Conservation (phyloP, 2,113 vertebrate species). For the Triplophysa rosa region DNA sequence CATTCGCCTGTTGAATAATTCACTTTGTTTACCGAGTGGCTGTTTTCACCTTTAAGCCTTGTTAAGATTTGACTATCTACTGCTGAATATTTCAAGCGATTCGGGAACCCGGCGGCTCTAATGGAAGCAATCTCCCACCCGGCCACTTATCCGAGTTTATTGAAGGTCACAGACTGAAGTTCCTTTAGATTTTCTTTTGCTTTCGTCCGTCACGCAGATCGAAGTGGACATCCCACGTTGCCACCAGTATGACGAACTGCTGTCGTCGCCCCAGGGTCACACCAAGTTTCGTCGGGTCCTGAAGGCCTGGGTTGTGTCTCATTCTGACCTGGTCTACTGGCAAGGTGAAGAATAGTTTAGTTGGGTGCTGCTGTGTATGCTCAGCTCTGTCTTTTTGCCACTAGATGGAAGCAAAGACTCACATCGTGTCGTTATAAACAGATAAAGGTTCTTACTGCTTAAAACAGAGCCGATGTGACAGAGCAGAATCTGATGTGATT, state of each 20-base stretch:
- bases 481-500: background rate
- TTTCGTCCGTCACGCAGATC: conserved; percentile 74
- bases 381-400: conserved; percentile 36
- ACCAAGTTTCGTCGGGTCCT: conserved; percentile 92
- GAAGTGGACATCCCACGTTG: conserved; percentile 99
- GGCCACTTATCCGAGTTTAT: background rate
- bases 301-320: conserved; percentile 98
- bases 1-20: conserved; percentile 35
- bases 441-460: background rate
- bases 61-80: background rate
- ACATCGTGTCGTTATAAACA: background rate
- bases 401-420: conserved; percentile 61
- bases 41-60: conserved; percentile 16
- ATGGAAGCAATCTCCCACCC: background rate
- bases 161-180: background rate
- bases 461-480: background rate
- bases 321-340: conserved; percentile 97
- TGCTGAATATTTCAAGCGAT: conserved; percentile 9
- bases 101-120: background rate
- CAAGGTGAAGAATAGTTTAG: conserved; percentile 80
- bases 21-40: conserved; percentile 1
- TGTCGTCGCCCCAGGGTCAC: conserved; percentile 93
- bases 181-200: background rate
- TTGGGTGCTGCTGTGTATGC: background rate
- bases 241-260: conserved; percentile 95